Evolutionary conservation across 2,888 invertebrate genomes (phyloP), one percentile per base, ranked within the genome.

Genomic region (Apamea sordens): DNA sequence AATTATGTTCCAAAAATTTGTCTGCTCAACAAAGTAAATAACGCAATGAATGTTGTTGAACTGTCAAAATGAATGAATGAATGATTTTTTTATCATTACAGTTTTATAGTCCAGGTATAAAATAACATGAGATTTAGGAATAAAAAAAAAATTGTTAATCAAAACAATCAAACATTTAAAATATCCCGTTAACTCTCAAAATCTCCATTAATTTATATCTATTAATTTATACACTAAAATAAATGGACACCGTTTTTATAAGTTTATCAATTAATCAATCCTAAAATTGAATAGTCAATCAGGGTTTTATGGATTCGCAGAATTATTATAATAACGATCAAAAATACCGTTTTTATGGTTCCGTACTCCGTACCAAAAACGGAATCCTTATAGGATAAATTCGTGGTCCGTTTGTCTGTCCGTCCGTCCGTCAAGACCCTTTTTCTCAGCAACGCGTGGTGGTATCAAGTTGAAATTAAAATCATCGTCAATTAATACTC

Each of bases 101-200:
- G 18, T 44, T 68, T 18, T 44, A 44, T 21, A 21, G 11, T 3
- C 68, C 11, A 21, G 2, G 44, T 68, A n/a, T 44, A 28, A 21
- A 28, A 44, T 68, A 68, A 32, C 13, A 13, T 28, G 10, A 36
- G 0, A 50, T 36, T 36, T 47, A 1, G 0, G 0, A 50, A 67
- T 7, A 50, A 50, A 10, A 77, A 44, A 44, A 36, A 11, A 56
- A n/a, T 15, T 44, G 2, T 56, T 41, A 77, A 67, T 70, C 18
- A 32, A 53, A 76, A 59, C 21, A 18, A 56, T 7, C 7, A 41
- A 50, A 47, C n/a, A 8, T 5, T 5, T 3, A 8, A 79, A 67
- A 78, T 32, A 64, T 24, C 28, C 24, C 1, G 41, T 79, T 53
- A 47, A 7, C 50, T 44, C 32, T 44, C 1, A 72, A 56, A 79